Base-by-base conservation (phyloP, 2,888 invertebrate genomes). In the Endotricha flammealis region DNA sequence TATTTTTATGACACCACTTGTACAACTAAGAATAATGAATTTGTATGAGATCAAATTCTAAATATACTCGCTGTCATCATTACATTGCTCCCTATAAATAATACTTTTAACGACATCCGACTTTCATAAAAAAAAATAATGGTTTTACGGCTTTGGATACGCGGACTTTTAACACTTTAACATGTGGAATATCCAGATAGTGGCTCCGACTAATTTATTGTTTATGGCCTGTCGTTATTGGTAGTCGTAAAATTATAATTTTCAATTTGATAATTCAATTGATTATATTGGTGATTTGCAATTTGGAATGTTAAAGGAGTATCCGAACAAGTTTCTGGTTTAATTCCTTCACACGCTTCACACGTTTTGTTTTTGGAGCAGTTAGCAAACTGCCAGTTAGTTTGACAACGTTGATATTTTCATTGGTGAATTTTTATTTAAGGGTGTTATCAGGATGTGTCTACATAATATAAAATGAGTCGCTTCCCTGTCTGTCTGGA, bases 41-140 rank as follows among this genome's bases (percentile, higher is more conserved):
- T 65, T 72, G 66, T 73, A 59, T 59, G 56, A 49, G 43, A 48
- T 57, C 57, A 56, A n/a, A 53, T 53, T 64, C 61, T 61, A 69
- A 75, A 75, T 76, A 74, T 72, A n/a, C n/a, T n/a, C 55, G 49
- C 32, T 71, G 78, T 80, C 82, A 65, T 56, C 73, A 48, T 49
- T 46, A 70, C 77, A 72, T 57, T 72, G 76, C 65, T 76, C 63
- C 57, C 52, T 65, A 78, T 79, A 81, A 80, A 80, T 79, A 62
- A 63, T 55, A 43, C 42, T 59, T 57, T 72, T 80, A 79, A 80
- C 74, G 76, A 69, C 62, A 65, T 70, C 67, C 53, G 50, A 70
- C 66, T 64, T 59, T 64, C 61, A 78, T 79, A 78, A 78, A 78
- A 71, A 71, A 69, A 67, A 69, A 71, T 72, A 68, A 74, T 67